Percentiles rank a stretch among this genome's conserved stretches.
phyloP scores from a whole-genome alignment of 2,797 vertebrate species.

The Psittacula echo region DNA sequence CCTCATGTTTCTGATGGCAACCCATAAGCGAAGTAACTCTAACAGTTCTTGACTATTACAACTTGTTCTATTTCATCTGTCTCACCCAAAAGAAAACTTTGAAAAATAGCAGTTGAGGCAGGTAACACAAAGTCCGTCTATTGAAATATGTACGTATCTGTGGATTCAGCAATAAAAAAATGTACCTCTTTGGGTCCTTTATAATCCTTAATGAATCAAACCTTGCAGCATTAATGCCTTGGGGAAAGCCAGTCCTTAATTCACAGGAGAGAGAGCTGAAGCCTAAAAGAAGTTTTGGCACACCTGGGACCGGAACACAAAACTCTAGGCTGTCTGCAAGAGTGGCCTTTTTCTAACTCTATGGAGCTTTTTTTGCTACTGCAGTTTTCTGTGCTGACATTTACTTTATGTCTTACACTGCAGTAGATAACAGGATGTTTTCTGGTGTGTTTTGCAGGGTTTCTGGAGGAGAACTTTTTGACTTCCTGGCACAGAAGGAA shows the following conservation, averaged over 20 bases:
- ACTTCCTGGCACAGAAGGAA: constrained; percentile 95
- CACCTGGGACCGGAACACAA: background rate
- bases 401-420: background rate
- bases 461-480: constrained; percentile 92
- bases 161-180: background rate
- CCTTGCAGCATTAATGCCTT: background rate
- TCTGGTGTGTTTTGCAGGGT: constrained; percentile 79
- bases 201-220: background rate
- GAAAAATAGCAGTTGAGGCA: background rate
- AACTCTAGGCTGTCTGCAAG: background rate
- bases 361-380: background rate
- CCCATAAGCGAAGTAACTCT: background rate
- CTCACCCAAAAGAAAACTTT: background rate
- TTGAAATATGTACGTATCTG: background rate
- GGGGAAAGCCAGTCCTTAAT: background rate
- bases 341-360: background rate
- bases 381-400: background rate
- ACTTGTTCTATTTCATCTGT: background rate
- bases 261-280: background rate
- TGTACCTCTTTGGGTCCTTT: background rate
- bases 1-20: background rate
- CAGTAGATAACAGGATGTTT: background rate
- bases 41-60: background rate
- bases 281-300: background rate
- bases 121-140: background rate